Evolutionary conservation across 2,113 vertebrate genomes (phyloP), one percentile per base, ranked within the genome.

Genomic region (Okapia johnstoni): DNA sequence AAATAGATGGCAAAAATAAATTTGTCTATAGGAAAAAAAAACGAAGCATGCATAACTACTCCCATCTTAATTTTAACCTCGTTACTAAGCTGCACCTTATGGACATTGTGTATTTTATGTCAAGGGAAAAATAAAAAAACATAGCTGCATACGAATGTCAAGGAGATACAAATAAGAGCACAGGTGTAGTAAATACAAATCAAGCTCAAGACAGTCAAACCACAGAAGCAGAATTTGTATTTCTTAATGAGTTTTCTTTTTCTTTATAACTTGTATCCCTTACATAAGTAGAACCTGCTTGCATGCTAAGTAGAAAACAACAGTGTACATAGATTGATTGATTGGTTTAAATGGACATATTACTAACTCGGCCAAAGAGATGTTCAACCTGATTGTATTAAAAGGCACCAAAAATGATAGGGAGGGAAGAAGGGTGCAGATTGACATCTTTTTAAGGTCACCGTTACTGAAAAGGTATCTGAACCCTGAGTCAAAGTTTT

Each of bases 161-260:
- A 88, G 33, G 48, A 94, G 30, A 85, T 52, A 55, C 19, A 93
- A 88, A 40, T 70, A 86, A 90, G 40, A 60, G 7, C 52, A 76
- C 73, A 95, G 60, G 63, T 96, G 52, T 66, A 83, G 23, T 55
- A 55, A n/a, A 83, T 36, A 83, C 80, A 55, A 83, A 26, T 13
- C 76, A 95, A 85, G 16, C 57, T 86, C 36, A 94, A 93, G 90
- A 83, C 19, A 57, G 28, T 90, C 40, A 57, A 96, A 98, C 85
- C 55, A 93, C n/a, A 80, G 94, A 96, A 88, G 60, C 36, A 96
- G 33, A 96, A 92, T 84, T 84, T 96, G 63, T 92, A 84, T 84
- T 73, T 96, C 54, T 73, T 95, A 88, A 76, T 90, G 46, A 88
- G n/a, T 90, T 90, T 30, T 40, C n/a, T 40, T 50, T 91, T 97